Conservation (phyloP, 2,888 invertebrate genomes). For the Hermaeophaga mercurialis region DNA sequence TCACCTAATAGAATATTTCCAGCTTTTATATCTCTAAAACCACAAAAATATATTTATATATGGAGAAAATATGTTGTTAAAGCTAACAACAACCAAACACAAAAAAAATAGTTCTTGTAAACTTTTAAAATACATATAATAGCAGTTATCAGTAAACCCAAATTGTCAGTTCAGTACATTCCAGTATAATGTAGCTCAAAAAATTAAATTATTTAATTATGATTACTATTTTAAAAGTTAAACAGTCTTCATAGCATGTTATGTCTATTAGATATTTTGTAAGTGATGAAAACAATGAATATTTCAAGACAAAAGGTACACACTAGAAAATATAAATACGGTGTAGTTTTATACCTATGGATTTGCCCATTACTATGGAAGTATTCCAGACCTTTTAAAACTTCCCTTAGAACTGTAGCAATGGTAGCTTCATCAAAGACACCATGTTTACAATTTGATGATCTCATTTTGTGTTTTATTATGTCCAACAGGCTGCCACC, state of each 20-base stretch:
- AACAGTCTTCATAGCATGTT: not conserved
- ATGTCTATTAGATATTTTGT: no score
- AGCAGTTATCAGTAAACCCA: no score
- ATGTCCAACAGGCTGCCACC: constrained; percentile 87
- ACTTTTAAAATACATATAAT: no score
- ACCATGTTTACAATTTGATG: constrained; percentile 89
- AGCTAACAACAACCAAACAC: no score
- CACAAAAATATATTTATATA: not conserved
- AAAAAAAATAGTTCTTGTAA: no score
- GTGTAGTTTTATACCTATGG: no score
- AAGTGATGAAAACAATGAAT: no score
- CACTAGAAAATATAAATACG: not conserved
- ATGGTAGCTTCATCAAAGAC: constrained; percentile 98
- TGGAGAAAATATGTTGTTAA: no score
- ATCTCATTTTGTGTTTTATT: constrained; percentile 93
- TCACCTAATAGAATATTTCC: constrained; percentile 97
- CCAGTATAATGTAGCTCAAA: no score
- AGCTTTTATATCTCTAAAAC: constrained; percentile 89
- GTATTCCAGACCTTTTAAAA: constrained; percentile 96
- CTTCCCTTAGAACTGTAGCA: constrained; percentile 94
- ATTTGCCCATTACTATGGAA: constrained; percentile 99
- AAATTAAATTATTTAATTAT: no score
- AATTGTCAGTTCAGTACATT: no score
- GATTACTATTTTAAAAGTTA: not conserved
- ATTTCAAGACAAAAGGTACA: not conserved